These are phyloP conservation scores for Callaeas wilsoni DNA, from an alignment of 2,113 vertebrate species.

Conservation along the genomic window DNA sequence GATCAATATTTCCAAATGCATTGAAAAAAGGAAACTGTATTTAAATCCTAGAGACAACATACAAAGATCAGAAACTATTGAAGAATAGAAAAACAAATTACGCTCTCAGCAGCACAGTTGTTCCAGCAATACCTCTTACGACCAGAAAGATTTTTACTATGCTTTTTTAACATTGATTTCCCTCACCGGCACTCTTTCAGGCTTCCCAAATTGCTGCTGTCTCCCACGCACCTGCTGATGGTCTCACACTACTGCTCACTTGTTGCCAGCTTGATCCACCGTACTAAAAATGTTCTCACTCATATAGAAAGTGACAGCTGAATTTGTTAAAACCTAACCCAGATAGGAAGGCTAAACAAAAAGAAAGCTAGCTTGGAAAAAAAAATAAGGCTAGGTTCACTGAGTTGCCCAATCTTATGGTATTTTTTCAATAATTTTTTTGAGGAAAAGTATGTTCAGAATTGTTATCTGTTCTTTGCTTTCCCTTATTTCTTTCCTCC, in stretches of 20 bases:
- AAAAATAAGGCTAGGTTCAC: not conserved
- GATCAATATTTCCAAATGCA: not conserved
- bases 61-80: not conserved
- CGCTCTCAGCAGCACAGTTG: not conserved
- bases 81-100: not conserved
- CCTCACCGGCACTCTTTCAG: not conserved
- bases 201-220: not conserved
- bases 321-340: not conserved
- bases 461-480: not conserved
- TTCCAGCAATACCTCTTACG: not conserved
- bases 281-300: conserved; percentile 19
- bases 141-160: not conserved
- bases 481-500: not conserved
- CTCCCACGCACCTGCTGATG: conserved; percentile 10
- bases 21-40: not conserved
- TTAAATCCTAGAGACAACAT: not conserved
- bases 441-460: not conserved
- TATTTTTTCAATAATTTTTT: not conserved
- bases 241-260: conserved; percentile 26
- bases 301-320: not conserved
- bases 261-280: not conserved
- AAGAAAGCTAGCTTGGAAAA: not conserved
- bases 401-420: not conserved
- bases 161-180: not conserved
- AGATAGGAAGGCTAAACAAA: not conserved